phyloP scores from a whole-genome alignment of 2,797 vertebrate genomes.

The Xyrichtys novacula region DNA sequence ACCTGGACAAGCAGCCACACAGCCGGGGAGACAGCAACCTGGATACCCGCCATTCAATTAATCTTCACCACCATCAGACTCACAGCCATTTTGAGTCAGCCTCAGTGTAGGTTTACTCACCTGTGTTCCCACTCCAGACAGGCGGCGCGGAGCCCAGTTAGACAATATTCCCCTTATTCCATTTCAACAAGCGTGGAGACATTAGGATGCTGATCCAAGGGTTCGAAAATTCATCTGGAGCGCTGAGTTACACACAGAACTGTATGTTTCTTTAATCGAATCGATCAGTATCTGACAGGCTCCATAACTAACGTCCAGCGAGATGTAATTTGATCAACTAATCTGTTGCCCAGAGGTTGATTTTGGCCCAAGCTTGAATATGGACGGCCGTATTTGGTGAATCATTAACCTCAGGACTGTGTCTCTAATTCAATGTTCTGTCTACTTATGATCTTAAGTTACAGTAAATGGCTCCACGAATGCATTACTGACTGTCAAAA shows the following conservation, averaged over 20 bases:
- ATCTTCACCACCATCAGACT: constrained; percentile 65
- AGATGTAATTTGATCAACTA: constrained; percentile 59
- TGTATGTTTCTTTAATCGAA: constrained; percentile 27
- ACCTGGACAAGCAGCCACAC: constrained; percentile 44
- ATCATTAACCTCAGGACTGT: constrained; percentile 33
- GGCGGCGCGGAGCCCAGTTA: constrained; percentile 23
- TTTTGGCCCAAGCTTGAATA: constrained; percentile 47
- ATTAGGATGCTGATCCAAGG: constrained; percentile 18
- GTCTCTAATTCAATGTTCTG: constrained; percentile 25
- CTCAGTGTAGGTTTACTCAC: constrained; percentile 57
- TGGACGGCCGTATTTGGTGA: constrained; percentile 40
- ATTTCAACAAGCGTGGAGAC: constrained; percentile 18
- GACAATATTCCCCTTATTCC: constrained; percentile 40
- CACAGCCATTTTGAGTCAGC: constrained; percentile 41
- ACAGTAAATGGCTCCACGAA: constrained; percentile 33
- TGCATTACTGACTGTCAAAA: constrained; percentile 36
- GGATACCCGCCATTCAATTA: constrained; percentile 69
- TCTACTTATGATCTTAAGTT: constrained; percentile 44
- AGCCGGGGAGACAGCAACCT: constrained; percentile 51
- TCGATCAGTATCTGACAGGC: constrained; percentile 52
- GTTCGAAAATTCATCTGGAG: constrained; percentile 20
- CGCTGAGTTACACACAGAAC: constrained; percentile 14
- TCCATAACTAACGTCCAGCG: constrained; percentile 42
- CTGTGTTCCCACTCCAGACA: constrained; percentile 47
- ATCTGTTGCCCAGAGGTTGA: constrained; percentile 68